These are phyloP conservation scores for Hydropsyche betteni DNA, from an alignment of 2,888 invertebrate genomes.

Conservation along the genomic window DNA sequence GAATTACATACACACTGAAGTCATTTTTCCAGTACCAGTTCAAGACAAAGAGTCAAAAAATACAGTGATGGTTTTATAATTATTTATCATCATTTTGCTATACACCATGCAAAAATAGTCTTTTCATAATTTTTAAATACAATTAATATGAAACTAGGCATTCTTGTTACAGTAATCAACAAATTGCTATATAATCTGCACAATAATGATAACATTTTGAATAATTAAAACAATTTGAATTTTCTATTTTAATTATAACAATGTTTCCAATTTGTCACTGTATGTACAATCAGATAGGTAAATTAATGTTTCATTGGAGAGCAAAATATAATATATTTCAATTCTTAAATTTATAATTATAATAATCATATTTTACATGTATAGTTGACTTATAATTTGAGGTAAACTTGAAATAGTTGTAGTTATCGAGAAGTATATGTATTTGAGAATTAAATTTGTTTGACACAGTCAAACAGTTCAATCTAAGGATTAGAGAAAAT, in stretches of 20 bases:
- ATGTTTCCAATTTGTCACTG: background rate
- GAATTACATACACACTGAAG: slow-evolving; percentile 20
- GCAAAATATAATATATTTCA: too few species aligned
- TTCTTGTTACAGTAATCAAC: slow-evolving; percentile 26
- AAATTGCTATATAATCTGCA: slow-evolving; percentile 18
- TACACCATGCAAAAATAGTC: slow-evolving; percentile 49
- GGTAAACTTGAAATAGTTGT: slow-evolving; percentile 25
- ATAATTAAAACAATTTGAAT: slow-evolving; percentile 15
- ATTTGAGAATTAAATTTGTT: slow-evolving; percentile 15
- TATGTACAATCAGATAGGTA: background rate
- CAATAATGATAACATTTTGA: background rate
- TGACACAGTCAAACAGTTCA: slow-evolving; percentile 8
- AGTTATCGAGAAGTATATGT: slow-evolving; percentile 12
- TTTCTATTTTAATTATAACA: slow-evolving; percentile 1
- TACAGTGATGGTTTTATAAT: slow-evolving; percentile 37
- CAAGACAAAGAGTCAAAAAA: slow-evolving; percentile 41
- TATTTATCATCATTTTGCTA: slow-evolving; percentile 39
- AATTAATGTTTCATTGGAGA: slow-evolving; percentile 2
- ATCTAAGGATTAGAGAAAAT: slow-evolving; percentile 19
- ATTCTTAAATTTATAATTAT: too few species aligned
- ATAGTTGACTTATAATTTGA: slow-evolving; percentile 2
- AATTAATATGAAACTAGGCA: slow-evolving; percentile 42
- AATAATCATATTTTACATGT: too few species aligned
- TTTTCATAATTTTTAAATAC: slow-evolving; percentile 44
- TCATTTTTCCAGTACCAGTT: slow-evolving; percentile 29